Percentiles rank a stretch among this genome's conserved stretches.
phyloP scores from a whole-genome alignment of 1,140 invertebrate genomes.

The Drosophila sproati region DNA sequence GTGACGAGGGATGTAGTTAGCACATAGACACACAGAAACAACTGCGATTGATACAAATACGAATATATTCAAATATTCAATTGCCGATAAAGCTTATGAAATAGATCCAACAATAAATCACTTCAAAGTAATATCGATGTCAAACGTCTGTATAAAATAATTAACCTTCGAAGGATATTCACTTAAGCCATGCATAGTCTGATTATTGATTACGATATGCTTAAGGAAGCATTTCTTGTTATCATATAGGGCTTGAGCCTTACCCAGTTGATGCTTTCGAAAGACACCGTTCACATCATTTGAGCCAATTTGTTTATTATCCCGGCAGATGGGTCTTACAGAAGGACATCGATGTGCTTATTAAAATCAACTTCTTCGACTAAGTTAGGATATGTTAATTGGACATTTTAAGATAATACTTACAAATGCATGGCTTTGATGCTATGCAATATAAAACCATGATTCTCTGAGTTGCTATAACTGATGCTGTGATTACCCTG shows the following conservation, averaged over 20 bases:
- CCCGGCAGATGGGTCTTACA: background rate
- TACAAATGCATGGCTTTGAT: background rate
- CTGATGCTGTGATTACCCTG: constrained; percentile 2
- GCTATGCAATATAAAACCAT: background rate
- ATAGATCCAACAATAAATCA: no score
- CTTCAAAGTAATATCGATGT: no score
- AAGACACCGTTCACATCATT: background rate
- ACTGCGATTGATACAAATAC: no score
- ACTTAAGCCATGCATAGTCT: background rate
- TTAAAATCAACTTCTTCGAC: background rate
- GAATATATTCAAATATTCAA: no score
- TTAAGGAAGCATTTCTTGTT: background rate
- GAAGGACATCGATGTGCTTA: background rate
- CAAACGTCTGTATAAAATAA: no score
- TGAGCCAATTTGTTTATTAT: background rate
- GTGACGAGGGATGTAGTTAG: background rate
- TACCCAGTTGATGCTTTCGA: background rate
- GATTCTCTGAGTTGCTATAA: background rate
- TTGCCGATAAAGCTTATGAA: no score
- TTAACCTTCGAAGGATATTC: no score
- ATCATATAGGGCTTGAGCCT: background rate
- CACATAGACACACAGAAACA: no score
- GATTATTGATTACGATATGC: background rate
- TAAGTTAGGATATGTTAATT: background rate
- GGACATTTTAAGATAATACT: background rate